Conservation (phyloP, 2,888 invertebrate species). For the Idaea biselata region DNA sequence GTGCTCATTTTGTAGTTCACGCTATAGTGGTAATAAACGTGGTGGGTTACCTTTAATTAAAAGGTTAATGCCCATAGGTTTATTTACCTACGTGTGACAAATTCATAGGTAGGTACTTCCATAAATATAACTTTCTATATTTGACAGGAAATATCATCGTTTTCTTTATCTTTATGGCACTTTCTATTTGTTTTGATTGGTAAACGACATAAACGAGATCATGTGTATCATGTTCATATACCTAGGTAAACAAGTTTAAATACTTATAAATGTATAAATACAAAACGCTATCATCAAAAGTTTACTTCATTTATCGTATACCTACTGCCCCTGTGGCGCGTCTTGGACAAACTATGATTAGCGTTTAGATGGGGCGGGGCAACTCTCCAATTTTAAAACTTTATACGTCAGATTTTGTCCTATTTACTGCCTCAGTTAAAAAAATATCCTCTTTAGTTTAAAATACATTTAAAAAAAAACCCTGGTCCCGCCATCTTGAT, state of each 20-base stretch:
- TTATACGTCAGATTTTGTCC: too few species aligned
- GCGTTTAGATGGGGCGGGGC: too few species aligned
- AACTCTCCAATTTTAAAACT: too few species aligned
- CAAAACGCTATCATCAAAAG: not conserved
- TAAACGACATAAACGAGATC: not conserved
- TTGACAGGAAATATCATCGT: not conserved
- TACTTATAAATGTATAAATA: not conserved
- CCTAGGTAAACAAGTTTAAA: too few species aligned
- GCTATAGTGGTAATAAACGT: constrained; percentile 2
- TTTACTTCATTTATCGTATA: not conserved
- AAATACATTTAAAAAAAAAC: too few species aligned
- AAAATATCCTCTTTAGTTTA: too few species aligned
- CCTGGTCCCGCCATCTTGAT: too few species aligned
- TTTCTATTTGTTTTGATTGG: not conserved
- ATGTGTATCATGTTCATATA: not conserved
- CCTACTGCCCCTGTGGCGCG: too few species aligned
- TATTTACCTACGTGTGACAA: not conserved
- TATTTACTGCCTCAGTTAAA: too few species aligned
- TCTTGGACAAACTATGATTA: too few species aligned
- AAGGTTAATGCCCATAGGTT: not conserved
- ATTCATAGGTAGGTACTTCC: not conserved
- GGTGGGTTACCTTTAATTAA: constrained; percentile 3
- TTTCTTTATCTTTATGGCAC: not conserved
- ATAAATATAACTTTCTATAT: not conserved
- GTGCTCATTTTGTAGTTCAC: constrained; percentile 11